Conservation (phyloP, 2,113 vertebrate species). For the Pangasianodon gigas region DNA sequence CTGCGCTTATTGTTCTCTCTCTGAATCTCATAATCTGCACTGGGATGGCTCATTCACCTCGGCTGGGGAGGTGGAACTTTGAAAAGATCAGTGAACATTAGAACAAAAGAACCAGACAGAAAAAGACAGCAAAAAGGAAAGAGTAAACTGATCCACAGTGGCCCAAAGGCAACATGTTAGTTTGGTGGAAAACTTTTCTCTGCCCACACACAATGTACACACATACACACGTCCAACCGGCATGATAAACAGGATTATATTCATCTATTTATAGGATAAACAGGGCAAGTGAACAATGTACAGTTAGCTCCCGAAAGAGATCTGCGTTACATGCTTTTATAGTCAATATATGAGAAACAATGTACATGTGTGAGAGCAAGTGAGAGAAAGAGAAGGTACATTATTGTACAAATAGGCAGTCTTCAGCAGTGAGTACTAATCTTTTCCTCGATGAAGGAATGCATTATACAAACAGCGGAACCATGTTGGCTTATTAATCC, state of each 20-base stretch:
- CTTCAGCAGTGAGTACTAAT: background rate
- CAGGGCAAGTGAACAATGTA: constrained; percentile 30
- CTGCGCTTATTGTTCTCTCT: constrained; percentile 1
- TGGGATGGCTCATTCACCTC: constrained; percentile 32
- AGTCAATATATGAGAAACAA: constrained; percentile 38
- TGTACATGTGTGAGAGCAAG: background rate
- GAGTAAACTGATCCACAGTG: constrained; percentile 10
- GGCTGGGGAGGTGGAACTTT: constrained; percentile 38
- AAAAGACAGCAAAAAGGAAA: background rate
- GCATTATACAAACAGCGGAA: background rate
- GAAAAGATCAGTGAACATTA: constrained; percentile 46
- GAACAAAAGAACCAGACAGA: constrained; percentile 42
- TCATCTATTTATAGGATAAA: constrained; percentile 35
- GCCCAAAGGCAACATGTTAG: constrained; percentile 35
- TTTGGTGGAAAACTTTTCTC: constrained; percentile 27
- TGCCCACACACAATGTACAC: background rate
- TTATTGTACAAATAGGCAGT: constrained; percentile 1
- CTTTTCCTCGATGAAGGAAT: background rate
- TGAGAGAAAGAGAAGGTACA: background rate
- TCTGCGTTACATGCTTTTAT: constrained; percentile 43
- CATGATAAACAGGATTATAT: constrained; percentile 28
- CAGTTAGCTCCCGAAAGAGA: constrained; percentile 23
- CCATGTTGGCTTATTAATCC: background rate
- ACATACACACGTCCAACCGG: background rate
- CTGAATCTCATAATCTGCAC: constrained; percentile 33